Evolutionary conservation across 1,140 invertebrate genomes (phyloP), one percentile per base, ranked within the genome.

Genomic region (Camponotus floridanus): DNA sequence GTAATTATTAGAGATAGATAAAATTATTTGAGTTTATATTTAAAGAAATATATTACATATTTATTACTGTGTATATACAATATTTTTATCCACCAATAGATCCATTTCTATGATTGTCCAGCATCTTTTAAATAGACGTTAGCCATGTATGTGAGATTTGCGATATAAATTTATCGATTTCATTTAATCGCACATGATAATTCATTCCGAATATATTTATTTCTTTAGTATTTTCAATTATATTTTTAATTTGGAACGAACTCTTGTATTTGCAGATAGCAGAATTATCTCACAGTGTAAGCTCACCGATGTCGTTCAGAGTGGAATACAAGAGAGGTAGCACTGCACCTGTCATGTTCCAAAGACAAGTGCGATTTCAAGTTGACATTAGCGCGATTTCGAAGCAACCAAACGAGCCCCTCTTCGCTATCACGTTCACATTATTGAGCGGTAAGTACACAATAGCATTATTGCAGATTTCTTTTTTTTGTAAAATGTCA

Each of bases 231-330:
- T 55, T 15, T 73, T 26, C 6, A 68, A 42, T 26, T 26, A 26
- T 48, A 48, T 15, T 15, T 18, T 71, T 2, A 62, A 48, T 80
- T 8, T 48, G 31, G 26, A 1, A 48, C 21, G 36, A 65, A 45
- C 9, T 42, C 45, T 33, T 36, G 15, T 39, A 39, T 0, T 86
- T 76, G 48, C 87, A 99, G 98, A 99, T 99, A 96, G 98, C 99
- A 18, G 99, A 99, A 95, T 95, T 99, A 91, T 99, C 98, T 90
- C 99, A 99, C 96, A 99, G 98, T 92, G 99, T 99, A 2, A 97
- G 98, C n/a, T 99, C 98, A 88, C 98, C 99, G 48, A 99, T 99
- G 96, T 99, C 98, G 3, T 99, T 99, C 95, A 97, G 98, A 86
- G 99, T 99, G 57, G 99, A 99, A 93, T 99, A 99, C 95, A 98